These are phyloP conservation scores for Lysandra coridon DNA, from an alignment of 2,888 invertebrate genomes.

Conservation along the genomic window DNA sequence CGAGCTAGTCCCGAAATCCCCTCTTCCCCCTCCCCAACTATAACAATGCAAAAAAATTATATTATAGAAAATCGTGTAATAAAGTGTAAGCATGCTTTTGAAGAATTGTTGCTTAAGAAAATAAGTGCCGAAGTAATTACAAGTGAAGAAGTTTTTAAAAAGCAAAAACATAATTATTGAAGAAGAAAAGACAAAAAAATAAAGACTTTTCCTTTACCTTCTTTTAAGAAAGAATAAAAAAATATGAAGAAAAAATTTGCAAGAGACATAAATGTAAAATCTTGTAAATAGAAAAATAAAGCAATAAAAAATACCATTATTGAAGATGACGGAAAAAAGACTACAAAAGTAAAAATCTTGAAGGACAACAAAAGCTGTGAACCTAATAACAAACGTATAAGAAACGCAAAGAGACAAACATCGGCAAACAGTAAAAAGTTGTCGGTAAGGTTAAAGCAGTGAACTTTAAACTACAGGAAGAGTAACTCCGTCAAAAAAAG, in stretches of 20 bases:
- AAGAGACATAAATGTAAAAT: not conserved
- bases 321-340: not conserved
- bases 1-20: too few species aligned
- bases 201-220: not conserved
- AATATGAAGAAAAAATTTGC: not conserved
- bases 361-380: not conserved
- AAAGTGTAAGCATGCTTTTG: not conserved
- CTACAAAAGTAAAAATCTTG: not conserved
- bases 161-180: not conserved
- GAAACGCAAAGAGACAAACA: not conserved
- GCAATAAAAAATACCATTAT: not conserved
- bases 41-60: constrained; percentile 1
- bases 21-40: too few species aligned
- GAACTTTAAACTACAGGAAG: too few species aligned
- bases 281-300: not conserved
- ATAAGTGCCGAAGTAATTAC: constrained; percentile 15
- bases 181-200: not conserved
- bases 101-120: constrained; percentile 6
- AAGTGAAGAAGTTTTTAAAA: not conserved
- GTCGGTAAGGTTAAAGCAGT: too few species aligned
- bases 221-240: not conserved
- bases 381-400: not conserved
- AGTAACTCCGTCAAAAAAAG: too few species aligned
- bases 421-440: not conserved
- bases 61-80: constrained; percentile 7